phyloP scores from a whole-genome alignment of 2,888 invertebrate species.

The Eurytoma adleriae region DNA sequence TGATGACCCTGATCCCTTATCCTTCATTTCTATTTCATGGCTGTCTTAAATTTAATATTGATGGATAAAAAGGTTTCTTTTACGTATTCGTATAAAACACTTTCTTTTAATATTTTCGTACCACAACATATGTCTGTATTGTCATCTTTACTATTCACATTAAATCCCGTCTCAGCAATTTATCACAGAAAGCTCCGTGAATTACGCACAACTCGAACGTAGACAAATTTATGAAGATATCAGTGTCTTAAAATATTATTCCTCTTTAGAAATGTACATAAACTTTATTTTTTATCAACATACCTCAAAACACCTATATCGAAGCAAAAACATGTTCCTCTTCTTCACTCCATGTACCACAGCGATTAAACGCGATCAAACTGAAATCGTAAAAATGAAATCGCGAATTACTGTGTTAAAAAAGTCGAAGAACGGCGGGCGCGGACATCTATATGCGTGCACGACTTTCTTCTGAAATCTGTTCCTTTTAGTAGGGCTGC shows the following conservation, averaged over 20 bases:
- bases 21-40: neutral
- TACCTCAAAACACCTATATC: no score
- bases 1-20: neutral
- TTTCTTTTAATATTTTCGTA: no score
- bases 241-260: neutral
- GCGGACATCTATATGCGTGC: constrained; percentile 34
- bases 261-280: neutral
- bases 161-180: no score
- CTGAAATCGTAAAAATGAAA: neutral
- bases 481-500: constrained; percentile 71
- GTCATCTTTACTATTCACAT: no score
- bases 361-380: neutral
- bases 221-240: neutral
- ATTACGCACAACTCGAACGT: neutral
- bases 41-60: neutral
- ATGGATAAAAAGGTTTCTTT: neutral
- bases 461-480: constrained; percentile 59
- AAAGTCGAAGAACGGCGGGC: constrained; percentile 23
- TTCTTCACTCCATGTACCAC: neutral
- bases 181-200: no score
- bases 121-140: no score
- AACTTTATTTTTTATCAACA: neutral
- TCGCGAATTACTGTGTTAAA: neutral
- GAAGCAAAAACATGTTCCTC: neutral
- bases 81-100: neutral